phyloP scores from a whole-genome alignment of 2,797 vertebrate genomes.

The Rhodeus uyekii region DNA sequence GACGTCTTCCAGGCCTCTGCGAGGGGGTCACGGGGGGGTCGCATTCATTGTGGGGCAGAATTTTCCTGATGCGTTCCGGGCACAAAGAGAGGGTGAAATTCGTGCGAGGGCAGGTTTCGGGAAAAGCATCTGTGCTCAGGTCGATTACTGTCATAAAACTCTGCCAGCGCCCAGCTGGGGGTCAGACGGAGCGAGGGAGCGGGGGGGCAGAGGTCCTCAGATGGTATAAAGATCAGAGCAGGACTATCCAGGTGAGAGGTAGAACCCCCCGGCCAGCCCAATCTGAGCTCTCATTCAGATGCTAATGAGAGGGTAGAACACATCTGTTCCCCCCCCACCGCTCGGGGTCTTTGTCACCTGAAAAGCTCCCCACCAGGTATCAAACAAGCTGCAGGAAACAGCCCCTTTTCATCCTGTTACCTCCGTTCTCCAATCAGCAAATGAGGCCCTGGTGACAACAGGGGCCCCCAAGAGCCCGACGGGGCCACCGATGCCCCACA shows the following conservation, averaged over 20 bases:
- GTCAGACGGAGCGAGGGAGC: slow-evolving; percentile 74
- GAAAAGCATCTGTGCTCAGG: slow-evolving; percentile 87
- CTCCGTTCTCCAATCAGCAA: slow-evolving; percentile 88
- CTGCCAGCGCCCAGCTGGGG: slow-evolving; percentile 89
- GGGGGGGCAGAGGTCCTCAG: slow-evolving; percentile 91
- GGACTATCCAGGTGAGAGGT: slow-evolving; percentile 95
- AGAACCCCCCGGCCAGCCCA: slow-evolving; percentile 61
- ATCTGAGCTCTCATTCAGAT: slow-evolving; percentile 89
- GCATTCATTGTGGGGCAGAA: slow-evolving; percentile 73
- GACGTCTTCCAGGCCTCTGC: slow-evolving; percentile 78
- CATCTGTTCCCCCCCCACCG: slow-evolving; percentile 90
- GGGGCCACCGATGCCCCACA: slow-evolving; percentile 70
- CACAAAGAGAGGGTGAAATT: slow-evolving; percentile 82
- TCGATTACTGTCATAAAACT: slow-evolving; percentile 88
- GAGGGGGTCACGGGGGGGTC: slow-evolving; percentile 67
- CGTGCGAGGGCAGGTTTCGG: slow-evolving; percentile 84
- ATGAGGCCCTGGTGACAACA: slow-evolving; percentile 80
- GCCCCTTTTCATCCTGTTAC: slow-evolving; percentile 83
- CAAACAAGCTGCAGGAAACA: slow-evolving; percentile 96
- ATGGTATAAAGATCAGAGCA: slow-evolving; percentile 96
- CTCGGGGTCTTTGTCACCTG: slow-evolving; percentile 95
- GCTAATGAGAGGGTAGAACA: slow-evolving; percentile 98
- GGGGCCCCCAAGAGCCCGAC: slow-evolving; percentile 72
- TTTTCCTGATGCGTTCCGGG: slow-evolving; percentile 81
- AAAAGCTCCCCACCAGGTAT: slow-evolving; percentile 99